A percentile compares a stretch with the other conserved stretches of the same genome.
Evolutionary conservation across 2,797 vertebrate genomes (phyloP).

Genomic region (Apogon talboti): DNA sequence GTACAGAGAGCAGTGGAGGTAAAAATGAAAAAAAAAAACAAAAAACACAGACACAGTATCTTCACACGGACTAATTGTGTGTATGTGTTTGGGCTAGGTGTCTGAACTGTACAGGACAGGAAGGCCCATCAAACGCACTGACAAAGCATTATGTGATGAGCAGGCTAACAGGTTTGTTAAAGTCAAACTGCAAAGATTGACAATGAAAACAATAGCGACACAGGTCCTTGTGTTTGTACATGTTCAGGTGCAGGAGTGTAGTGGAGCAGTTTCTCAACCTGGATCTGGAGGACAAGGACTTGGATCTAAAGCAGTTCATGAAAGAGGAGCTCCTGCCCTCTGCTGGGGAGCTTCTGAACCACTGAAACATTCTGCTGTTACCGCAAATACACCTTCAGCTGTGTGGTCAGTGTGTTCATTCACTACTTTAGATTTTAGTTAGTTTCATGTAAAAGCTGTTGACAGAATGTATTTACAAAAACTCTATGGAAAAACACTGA

Average conservation of each 20-base stretch:
- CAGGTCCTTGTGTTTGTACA: conserved; percentile 10
- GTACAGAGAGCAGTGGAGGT: conserved; percentile 91
- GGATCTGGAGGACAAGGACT: conserved; percentile 87
- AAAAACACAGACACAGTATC: conserved; percentile 8
- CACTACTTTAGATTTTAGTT: neutral
- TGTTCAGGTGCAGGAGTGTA: conserved; percentile 84
- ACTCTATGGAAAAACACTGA: conserved; percentile 9
- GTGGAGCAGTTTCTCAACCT: conserved; percentile 90
- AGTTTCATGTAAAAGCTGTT: neutral
- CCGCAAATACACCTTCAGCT: neutral
- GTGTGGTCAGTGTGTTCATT: conserved; percentile 29
- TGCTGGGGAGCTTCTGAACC: conserved; percentile 67
- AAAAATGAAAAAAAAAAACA: conserved; percentile 46
- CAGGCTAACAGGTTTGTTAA: conserved; percentile 80
- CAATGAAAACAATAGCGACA: neutral
- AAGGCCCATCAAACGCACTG: conserved; percentile 81
- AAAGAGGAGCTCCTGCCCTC: conserved; percentile 86
- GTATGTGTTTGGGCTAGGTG: conserved; percentile 76
- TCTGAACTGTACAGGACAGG: conserved; percentile 86
- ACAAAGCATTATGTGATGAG: conserved; percentile 79
- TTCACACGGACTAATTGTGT: conserved; percentile 19
- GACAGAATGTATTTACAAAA: neutral
- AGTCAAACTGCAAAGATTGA: conserved; percentile 7
- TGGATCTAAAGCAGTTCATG: conserved; percentile 89
- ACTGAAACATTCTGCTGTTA: conserved; percentile 21